Percentiles rank a stretch among this genome's conserved stretches.
These are phyloP conservation scores for Nephrotoma appendiculata DNA, from an alignment of 2,888 invertebrate genomes.

Conservation along the genomic window DNA sequence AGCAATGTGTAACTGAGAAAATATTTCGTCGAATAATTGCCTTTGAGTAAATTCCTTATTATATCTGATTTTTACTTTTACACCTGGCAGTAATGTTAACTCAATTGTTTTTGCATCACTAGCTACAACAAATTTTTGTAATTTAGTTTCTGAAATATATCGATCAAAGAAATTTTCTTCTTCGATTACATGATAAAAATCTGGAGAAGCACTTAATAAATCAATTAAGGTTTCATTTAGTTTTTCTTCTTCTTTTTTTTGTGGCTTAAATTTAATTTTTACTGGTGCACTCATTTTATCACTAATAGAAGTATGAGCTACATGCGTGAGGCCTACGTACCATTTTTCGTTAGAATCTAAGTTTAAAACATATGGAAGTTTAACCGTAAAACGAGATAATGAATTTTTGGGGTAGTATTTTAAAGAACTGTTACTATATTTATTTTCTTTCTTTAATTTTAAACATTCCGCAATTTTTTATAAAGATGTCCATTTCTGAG, in stretches of 20 bases:
- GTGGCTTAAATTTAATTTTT: background rate
- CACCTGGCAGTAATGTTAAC: no score
- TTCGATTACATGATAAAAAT: background rate
- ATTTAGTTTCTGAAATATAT: background rate
- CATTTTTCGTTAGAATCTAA: background rate
- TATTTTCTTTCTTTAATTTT: no score
- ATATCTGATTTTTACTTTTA: no score
- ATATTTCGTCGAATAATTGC: background rate
- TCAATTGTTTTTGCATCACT: no score
- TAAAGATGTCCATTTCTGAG: no score
- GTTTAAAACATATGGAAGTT: background rate
- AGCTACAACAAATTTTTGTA: background rate
- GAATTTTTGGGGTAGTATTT: background rate
- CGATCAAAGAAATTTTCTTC: background rate
- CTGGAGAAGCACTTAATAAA: background rate
- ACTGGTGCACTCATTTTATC: background rate
- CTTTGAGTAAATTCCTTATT: no score
- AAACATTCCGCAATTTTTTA: no score
- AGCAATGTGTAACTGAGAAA: background rate
- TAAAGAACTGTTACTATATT: background rate
- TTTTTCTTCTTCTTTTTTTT: background rate
- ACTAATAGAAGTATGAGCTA: background rate
- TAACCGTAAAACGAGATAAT: background rate
- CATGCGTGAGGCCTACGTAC: background rate
- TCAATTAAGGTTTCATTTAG: background rate